Conservation (phyloP, 2,888 invertebrate genomes). For the Orthosia gracilis region DNA sequence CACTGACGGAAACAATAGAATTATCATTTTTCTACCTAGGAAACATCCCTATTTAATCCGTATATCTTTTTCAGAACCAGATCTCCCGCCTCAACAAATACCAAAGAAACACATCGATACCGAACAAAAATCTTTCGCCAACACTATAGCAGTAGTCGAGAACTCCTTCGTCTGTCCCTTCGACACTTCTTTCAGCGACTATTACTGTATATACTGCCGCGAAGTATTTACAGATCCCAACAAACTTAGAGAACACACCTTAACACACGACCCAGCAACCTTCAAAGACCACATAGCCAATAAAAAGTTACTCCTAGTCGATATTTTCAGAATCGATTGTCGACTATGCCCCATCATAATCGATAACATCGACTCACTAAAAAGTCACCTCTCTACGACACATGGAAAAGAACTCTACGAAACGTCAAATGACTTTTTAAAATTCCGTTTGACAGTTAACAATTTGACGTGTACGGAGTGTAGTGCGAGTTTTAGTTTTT, state of each 20-base stretch:
- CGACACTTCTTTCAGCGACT: constrained; percentile 82
- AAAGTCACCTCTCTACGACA: constrained; percentile 73
- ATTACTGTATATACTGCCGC: constrained; percentile 81
- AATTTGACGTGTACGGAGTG: constrained; percentile 80
- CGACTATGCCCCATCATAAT: constrained; percentile 78
- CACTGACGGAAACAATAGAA: too few relatives aligned
- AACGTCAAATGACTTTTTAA: constrained; percentile 79
- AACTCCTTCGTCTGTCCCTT: constrained; percentile 85
- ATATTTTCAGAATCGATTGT: constrained; percentile 81
- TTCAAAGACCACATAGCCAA: constrained; percentile 76
- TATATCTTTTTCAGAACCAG: constrained; percentile 60
- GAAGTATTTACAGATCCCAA: constrained; percentile 82
- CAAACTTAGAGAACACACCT: constrained; percentile 79
- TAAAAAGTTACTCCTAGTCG: constrained; percentile 79
- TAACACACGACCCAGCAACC: constrained; percentile 77
- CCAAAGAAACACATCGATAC: constrained; percentile 71
- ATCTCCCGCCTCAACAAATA: constrained; percentile 14
- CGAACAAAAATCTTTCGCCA: constrained; percentile 74
- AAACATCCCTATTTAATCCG: too few relatives aligned
- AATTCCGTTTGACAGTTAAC: constrained; percentile 77
- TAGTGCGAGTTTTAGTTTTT: constrained; percentile 75
- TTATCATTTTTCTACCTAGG: too few relatives aligned
- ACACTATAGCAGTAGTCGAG: constrained; percentile 79
- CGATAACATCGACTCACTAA: constrained; percentile 75
- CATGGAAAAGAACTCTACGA: constrained; percentile 76